phyloP scores from a whole-genome alignment of 2,888 invertebrate genomes.

The Scaptomyza flava region DNA sequence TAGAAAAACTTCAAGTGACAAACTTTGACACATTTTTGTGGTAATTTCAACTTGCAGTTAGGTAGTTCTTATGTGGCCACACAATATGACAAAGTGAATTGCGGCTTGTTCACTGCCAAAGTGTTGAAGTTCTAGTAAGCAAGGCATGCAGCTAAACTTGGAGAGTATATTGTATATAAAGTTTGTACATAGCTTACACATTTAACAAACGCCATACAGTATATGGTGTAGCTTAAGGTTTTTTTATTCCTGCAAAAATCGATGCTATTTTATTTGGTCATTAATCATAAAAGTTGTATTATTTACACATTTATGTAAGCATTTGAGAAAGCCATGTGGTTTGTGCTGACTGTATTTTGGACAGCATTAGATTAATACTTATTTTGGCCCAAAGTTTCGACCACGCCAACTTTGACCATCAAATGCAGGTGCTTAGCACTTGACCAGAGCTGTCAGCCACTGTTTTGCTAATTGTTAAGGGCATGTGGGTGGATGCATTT shows the following conservation, averaged over 20 bases:
- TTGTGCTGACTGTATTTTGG: conserved; percentile 54
- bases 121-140: not conserved
- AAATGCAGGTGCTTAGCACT: conserved; percentile 65
- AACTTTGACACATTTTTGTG: conserved; percentile 17
- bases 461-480: conserved; percentile 58
- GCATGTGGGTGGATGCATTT: conserved; percentile 8
- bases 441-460: conserved; percentile 56
- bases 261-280: not conserved
- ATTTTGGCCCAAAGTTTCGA: conserved; percentile 51
- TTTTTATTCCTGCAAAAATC: not conserved
- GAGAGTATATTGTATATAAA: not conserved
- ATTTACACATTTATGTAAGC: not conserved
- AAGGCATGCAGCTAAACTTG: not conserved
- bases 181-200: not conserved
- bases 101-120: conserved; percentile 21
- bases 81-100: conserved; percentile 1
- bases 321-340: conserved; percentile 11
- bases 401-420: conserved; percentile 61
- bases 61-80: not conserved
- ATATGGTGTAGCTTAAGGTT: not conserved
- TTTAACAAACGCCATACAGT: too few relatives aligned
- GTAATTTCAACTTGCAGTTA: conserved; percentile 22
- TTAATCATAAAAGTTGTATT: not conserved
- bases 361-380: conserved; percentile 69
- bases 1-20: not conserved